These are phyloP conservation scores for Tachycineta bicolor DNA, from an alignment of 2,113 vertebrate genomes.

Conservation along the genomic window DNA sequence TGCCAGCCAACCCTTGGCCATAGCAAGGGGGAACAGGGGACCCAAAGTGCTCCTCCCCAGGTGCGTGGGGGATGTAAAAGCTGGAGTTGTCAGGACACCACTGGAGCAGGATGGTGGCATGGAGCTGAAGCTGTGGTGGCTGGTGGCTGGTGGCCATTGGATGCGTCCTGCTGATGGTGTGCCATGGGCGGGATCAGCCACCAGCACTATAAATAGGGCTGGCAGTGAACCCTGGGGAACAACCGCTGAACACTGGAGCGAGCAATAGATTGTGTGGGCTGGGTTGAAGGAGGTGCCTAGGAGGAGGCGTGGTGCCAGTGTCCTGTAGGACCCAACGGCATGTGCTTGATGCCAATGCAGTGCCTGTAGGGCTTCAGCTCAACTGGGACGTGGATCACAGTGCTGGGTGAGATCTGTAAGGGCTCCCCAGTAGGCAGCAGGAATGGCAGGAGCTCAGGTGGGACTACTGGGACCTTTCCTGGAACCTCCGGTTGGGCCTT, in stretches of 20 bases:
- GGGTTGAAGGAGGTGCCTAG: background rate
- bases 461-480: conserved; percentile 1
- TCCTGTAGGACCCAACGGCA: background rate
- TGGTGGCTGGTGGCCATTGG: background rate
- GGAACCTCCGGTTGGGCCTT: conserved; percentile 43
- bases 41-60: background rate
- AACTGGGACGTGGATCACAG: background rate
- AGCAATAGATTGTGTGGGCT: background rate
- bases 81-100: background rate
- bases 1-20: background rate
- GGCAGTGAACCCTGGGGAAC: fast-evolving
- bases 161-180: background rate
- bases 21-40: background rate
- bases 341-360: fast-evolving
- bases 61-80: background rate
- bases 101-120: fast-evolving
- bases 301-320: background rate
- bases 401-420: background rate
- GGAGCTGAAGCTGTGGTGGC: background rate
- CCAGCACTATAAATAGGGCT: background rate
- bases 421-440: background rate
- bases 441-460: conserved; percentile 38
- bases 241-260: background rate
- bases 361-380: background rate
- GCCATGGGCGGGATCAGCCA: background rate